Base-by-base conservation (phyloP, 2,888 invertebrate genomes). In the Plagodis dolabraria region DNA sequence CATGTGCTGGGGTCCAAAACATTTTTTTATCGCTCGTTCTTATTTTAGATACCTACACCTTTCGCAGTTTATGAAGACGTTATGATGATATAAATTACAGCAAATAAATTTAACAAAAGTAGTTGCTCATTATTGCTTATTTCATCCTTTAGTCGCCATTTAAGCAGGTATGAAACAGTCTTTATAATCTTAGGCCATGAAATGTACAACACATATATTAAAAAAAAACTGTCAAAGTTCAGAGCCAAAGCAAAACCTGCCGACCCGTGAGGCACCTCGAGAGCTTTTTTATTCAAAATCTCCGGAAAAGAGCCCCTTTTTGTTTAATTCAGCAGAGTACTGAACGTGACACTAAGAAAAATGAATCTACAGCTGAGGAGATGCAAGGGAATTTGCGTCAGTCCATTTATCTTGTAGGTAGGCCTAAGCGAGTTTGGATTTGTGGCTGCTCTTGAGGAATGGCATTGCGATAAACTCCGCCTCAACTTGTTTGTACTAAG, bases 271-370 rank as follows among this genome's bases (percentile, higher is more conserved):
- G 44, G 33, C 42, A 34, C 10, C 36, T 36, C 44, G 45, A 44
- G 9, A 60, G 44, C 46, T 46, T 52, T 60, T 51, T 53, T 54
- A 59, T 57, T 44, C 45, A 33, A 53, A 64, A 61, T 60, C 59
- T 65, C 62, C 22, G 47, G 52, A 53, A 62, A 63, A 52, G 22
- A 50, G 44, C 38, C 34, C 51, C 56, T 64, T 61, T 62, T 64
- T 63, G 62, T 65, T 67, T 65, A 65, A 67, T 69, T 63, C 60
- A 63, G 53, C 45, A 45, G 63, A 65, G 65, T 64, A 63, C 63
- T 67, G 65, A 57, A 56, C 64, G 64, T 67, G 65, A 69, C 67
- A 69, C 56, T 67, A 64, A 61, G 63, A 65, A 64, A 69, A 65
- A 67, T 66, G 64, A 64, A 69, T 67, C 64, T 63, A 50, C 65